These are phyloP conservation scores for Nebria ingens DNA, from an alignment of 1,140 invertebrate species.

Conservation along the genomic window DNA sequence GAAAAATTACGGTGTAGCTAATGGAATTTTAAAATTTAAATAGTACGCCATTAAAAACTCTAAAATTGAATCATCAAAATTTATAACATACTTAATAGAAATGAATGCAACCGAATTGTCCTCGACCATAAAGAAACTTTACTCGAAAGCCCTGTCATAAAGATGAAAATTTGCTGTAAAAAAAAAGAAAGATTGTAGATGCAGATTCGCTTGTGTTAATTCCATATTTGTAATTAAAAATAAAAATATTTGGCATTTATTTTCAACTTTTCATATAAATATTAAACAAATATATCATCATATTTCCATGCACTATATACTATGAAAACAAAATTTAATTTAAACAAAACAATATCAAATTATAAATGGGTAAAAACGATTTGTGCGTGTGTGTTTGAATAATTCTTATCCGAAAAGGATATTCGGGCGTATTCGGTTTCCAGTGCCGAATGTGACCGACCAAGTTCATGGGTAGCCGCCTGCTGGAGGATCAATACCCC, in stretches of 20 bases:
- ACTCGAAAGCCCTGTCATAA: too few relatives aligned
- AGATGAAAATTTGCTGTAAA: too few relatives aligned
- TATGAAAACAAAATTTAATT: neutral
- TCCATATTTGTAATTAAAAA: too few relatives aligned
- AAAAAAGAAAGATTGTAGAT: too few relatives aligned
- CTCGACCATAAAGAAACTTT: too few relatives aligned
- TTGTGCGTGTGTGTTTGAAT: neutral
- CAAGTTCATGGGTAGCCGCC: slow-evolving; percentile 12
- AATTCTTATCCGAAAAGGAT: slow-evolving; percentile 1
- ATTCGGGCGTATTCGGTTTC: neutral
- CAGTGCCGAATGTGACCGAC: neutral
- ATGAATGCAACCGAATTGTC: neutral
- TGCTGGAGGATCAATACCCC: slow-evolving; percentile 22
- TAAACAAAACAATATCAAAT: neutral
- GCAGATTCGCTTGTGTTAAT: too few relatives aligned
- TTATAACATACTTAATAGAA: slow-evolving; percentile 9
- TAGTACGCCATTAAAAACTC: slow-evolving; percentile 5
- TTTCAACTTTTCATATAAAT: too few relatives aligned
- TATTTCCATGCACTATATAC: too few relatives aligned
- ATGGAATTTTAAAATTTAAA: slow-evolving; percentile 10
- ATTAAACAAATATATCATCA: too few relatives aligned
- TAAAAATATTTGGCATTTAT: too few relatives aligned
- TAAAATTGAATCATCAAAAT: slow-evolving; percentile 9
- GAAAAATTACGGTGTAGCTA: slow-evolving; percentile 2
- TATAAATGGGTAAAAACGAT: neutral